Evolutionary conservation across 2,797 vertebrate species (phyloP).

Genomic region (Aplochiton taeniatus): DNA sequence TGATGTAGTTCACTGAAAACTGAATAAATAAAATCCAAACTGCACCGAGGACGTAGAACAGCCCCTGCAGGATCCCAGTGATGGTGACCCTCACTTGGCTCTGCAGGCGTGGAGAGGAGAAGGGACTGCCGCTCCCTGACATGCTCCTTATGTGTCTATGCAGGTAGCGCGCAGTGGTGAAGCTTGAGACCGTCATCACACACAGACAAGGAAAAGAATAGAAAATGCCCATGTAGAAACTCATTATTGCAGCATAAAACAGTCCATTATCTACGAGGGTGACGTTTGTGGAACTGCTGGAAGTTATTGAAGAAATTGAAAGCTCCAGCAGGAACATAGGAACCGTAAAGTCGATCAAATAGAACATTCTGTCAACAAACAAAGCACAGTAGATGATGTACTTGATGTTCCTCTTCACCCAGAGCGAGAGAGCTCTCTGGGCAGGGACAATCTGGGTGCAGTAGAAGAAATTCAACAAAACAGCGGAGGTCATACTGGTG

Average conservation of each 20-base stretch:
- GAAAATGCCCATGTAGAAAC: background rate
- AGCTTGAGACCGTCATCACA: constrained; percentile 34
- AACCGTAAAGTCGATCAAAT: background rate
- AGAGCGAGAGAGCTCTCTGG: constrained; percentile 24
- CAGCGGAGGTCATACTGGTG: constrained; percentile 28
- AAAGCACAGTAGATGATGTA: constrained; percentile 35
- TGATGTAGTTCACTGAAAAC: rapidly evolving
- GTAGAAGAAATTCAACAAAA: constrained; percentile 60
- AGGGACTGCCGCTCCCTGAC: background rate
- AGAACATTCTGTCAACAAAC: constrained; percentile 9
- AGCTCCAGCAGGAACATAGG: rapidly evolving
- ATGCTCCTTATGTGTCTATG: constrained; percentile 45
- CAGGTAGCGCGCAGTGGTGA: constrained; percentile 48
- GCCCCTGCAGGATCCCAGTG: constrained; percentile 44
- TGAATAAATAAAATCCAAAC: background rate
- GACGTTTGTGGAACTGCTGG: background rate
- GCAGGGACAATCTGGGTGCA: constrained; percentile 57
- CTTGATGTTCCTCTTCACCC: constrained; percentile 58
- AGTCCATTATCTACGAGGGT: background rate
- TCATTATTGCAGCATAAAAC: background rate
- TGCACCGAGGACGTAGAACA: constrained; percentile 36
- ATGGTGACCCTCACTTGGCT: constrained; percentile 48
- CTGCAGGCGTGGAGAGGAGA: constrained; percentile 15
- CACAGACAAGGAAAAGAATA: constrained; percentile 23
- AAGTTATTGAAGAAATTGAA: background rate